A percentile compares a stretch with the other conserved stretches of the same genome.
These are phyloP conservation scores for Poecilia latipinna DNA, from an alignment of 2,113 vertebrate genomes.

Conservation along the genomic window DNA sequence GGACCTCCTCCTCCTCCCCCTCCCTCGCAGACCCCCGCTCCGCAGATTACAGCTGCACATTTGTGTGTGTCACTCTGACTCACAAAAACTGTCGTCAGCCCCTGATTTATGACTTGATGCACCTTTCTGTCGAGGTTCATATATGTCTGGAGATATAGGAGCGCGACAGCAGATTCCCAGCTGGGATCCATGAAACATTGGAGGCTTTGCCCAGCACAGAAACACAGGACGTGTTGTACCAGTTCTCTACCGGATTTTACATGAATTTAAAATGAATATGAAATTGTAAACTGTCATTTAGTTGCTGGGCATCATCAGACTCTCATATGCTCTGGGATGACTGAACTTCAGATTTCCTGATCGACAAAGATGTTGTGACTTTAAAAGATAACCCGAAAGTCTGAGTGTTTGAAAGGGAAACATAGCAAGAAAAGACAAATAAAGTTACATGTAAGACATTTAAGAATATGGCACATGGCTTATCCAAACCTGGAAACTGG, in stretches of 20 bases:
- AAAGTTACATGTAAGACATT: no score
- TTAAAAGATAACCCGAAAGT: no score
- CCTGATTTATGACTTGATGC: neutral
- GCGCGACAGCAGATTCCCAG: neutral
- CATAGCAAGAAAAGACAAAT: no score
- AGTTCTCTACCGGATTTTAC: neutral
- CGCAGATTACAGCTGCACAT: conserved; percentile 61
- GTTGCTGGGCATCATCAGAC: no score
- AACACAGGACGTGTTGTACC: neutral
- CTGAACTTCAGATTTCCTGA: no score
- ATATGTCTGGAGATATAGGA: neutral
- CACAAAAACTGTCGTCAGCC: conserved; percentile 14
- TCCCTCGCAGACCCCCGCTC: conserved; percentile 24
- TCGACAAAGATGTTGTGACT: no score
- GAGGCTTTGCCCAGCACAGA: neutral
- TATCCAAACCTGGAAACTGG: no score
- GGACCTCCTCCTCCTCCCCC: conserved; percentile 12
- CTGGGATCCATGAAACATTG: neutral
- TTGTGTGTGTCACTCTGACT: conserved; percentile 60
- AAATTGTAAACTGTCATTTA: neutral
- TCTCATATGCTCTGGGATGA: no score
- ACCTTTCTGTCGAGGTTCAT: neutral
- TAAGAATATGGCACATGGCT: no score
- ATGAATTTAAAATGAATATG: neutral
- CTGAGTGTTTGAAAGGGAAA: no score